A percentile compares a stretch with the other conserved stretches of the same genome.
These are phyloP conservation scores for Pantherophis alleghaniensis DNA, from an alignment of 2,797 vertebrate genomes.

Conservation along the genomic window DNA sequence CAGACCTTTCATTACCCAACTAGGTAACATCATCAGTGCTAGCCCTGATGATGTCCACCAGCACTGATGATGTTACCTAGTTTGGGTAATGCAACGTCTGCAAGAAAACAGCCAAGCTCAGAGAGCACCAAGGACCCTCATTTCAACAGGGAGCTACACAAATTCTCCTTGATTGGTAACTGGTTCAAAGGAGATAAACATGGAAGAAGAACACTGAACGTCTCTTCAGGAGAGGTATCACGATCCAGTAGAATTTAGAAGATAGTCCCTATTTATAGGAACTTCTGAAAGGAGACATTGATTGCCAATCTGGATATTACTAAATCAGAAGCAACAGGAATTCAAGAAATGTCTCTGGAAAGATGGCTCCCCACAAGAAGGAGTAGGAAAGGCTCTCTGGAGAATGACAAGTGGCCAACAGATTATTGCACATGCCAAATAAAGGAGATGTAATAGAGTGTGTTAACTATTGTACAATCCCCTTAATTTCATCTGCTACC, in stretches of 20 bases:
- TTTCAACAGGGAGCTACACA: too few species aligned
- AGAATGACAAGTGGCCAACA: not conserved
- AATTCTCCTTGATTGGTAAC: too few species aligned
- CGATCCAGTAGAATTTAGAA: not conserved
- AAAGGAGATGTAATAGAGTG: not conserved
- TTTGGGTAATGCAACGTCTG: too few species aligned
- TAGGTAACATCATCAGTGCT: too few species aligned
- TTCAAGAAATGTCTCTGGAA: not conserved
- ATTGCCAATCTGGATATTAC: not conserved
- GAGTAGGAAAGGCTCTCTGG: not conserved
- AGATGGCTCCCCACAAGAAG: not conserved
- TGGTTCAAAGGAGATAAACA: not conserved
- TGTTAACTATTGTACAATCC: not conserved
- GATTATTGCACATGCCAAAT: not conserved
- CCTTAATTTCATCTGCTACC: not conserved
- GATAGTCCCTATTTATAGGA: not conserved
- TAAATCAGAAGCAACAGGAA: not conserved
- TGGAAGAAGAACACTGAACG: not conserved
- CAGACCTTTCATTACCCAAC: too few species aligned
- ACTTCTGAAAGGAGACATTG: not conserved
- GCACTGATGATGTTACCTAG: too few species aligned
- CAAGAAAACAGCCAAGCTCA: too few species aligned
- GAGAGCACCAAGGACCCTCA: too few species aligned
- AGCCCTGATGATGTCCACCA: too few species aligned
- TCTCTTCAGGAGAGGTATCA: not conserved